Evolutionary conservation across 2,797 vertebrate species (phyloP), one percentile per base, ranked within the genome.

Genomic region (Hozukius guyotensis): DNA sequence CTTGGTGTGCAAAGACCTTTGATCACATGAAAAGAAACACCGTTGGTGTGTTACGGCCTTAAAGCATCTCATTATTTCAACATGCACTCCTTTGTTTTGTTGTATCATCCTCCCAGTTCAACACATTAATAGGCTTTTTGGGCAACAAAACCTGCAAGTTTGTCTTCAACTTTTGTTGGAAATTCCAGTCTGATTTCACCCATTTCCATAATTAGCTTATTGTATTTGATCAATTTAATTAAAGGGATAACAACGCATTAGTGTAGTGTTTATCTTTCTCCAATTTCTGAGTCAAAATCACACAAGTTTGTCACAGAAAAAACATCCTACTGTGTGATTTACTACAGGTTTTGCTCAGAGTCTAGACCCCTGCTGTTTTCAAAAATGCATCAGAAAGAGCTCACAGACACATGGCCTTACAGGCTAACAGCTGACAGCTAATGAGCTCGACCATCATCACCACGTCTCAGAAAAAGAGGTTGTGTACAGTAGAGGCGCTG

Each of bases 381-480:
- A 78, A 56, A 87, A 82, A 82, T 24, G 64, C 81, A 81, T 82
- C 76, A 81, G 71, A 86, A 61, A 60, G 67, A 66, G 75, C 75
- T 75, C 27, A 38, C 77, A 84, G 55, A 78, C 87, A 59, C 80
- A 68, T 2, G 46, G 81, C 81, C 79, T 84, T 13, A 57, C 78
- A 84, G 81, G 69, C 86, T 53, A 81, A 87, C 86, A 81, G 86
- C 77, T 84, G 83, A 86, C 52, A 31, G 82, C 73, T 92, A 92
- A 92, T 87, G 90, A 92, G 88, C 85, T 85, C 80, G n/a, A 20
- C 90, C 87, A 68, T 78, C 85, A 85, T 81, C 83, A 24, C 63
- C 65, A 2, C 2, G 53, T 11, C 81, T 82, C 57, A 8, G 83
- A 69, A 69, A 55, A 72, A 81, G 8, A 8, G 64, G 8, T 46